Evolutionary conservation across 2,113 vertebrate species (phyloP).

Genomic region (Anarrhichthys ocellatus): DNA sequence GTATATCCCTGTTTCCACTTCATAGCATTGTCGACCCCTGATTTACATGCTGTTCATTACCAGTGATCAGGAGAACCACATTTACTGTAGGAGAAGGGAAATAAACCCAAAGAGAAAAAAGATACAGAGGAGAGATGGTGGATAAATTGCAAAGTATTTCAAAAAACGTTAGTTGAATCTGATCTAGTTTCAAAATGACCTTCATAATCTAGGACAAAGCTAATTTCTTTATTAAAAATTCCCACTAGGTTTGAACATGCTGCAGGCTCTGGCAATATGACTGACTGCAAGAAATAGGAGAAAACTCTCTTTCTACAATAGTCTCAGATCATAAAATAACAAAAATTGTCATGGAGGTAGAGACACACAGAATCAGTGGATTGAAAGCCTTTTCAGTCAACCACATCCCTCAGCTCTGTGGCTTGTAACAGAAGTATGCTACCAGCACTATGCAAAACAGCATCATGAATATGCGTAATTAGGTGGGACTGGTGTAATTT

Average conservation of each 20-base stretch:
- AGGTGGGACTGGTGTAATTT: constrained; percentile 92
- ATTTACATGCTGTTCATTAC: constrained; percentile 64
- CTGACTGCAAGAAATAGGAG: constrained; percentile 61
- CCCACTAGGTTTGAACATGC: constrained; percentile 57
- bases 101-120: constrained; percentile 39
- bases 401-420: constrained; percentile 78
- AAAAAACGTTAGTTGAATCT: constrained; percentile 49
- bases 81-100: constrained; percentile 11
- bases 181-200: constrained; percentile 67
- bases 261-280: constrained; percentile 62
- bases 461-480: constrained; percentile 93
- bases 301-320: constrained; percentile 65
- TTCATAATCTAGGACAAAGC: constrained; percentile 76
- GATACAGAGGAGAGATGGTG: constrained; percentile 34
- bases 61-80: constrained; percentile 29
- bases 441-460: constrained; percentile 88
- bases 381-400: constrained; percentile 83
- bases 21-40: constrained; percentile 58
- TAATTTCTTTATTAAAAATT: constrained; percentile 70
- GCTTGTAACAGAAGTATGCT: constrained; percentile 72
- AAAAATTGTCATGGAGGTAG: constrained; percentile 58
- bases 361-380: constrained; percentile 79
- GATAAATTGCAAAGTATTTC: constrained; percentile 46
- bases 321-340: constrained; percentile 64
- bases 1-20: constrained; percentile 60